These are phyloP conservation scores for Oxystoma pomonae DNA, from an alignment of 2,888 invertebrate species.

Conservation along the genomic window DNA sequence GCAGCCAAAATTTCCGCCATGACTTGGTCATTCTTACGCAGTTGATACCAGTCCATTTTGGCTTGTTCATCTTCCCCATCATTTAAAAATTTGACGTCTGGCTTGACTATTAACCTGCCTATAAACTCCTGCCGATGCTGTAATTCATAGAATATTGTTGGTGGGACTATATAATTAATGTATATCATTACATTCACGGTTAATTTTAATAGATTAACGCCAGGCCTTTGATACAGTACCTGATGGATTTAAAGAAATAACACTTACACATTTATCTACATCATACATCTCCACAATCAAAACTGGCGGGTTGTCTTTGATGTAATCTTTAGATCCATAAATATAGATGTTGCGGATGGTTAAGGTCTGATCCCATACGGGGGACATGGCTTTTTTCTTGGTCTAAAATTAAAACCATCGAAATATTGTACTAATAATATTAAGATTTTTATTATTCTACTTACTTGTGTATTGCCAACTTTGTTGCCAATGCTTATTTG, in stretches of 20 bases:
- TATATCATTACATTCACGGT: too few relatives aligned
- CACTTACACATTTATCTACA: constrained; percentile 46
- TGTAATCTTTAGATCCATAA: constrained; percentile 44
- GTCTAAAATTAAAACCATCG: constrained; percentile 24
- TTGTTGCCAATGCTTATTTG: constrained; percentile 45
- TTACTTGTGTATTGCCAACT: constrained; percentile 46
- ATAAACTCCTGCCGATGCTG: constrained; percentile 43
- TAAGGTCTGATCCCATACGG: constrained; percentile 59
- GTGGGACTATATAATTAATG: too few relatives aligned
- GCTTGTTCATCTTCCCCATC: constrained; percentile 40
- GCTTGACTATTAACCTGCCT: constrained; percentile 46
- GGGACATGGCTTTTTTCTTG: constrained; percentile 49
- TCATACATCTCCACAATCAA: constrained; percentile 50
- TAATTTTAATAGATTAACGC: too few relatives aligned
- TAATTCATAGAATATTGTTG: too few relatives aligned
- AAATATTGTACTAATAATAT: neutral
- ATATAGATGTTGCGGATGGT: constrained; percentile 47
- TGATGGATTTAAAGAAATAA: too few relatives aligned
- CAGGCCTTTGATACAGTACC: too few relatives aligned
- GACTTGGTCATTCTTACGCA: constrained; percentile 41
- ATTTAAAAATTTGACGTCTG: constrained; percentile 44
- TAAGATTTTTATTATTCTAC: constrained; percentile 3
- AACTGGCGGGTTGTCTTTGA: constrained; percentile 45
- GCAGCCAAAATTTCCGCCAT: constrained; percentile 48
- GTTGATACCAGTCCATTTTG: constrained; percentile 47